Conservation (phyloP, 2,888 invertebrate genomes). For the Ashinkailepas kermadecensis region DNA sequence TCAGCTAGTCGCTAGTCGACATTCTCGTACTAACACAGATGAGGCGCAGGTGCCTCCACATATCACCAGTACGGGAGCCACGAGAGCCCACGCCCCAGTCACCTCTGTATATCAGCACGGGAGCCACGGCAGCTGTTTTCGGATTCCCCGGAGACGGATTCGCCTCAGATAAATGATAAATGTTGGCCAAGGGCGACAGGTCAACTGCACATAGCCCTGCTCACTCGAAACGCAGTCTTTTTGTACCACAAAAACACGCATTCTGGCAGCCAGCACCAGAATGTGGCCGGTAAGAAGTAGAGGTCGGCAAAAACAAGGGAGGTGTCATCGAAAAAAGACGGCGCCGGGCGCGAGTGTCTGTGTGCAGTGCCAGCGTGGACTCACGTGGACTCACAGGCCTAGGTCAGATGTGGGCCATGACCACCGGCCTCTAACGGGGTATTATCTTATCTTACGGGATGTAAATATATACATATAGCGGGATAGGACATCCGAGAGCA, state of each 20-base stretch:
- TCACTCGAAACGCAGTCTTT: neutral
- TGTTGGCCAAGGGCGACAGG: neutral
- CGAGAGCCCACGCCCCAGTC: neutral
- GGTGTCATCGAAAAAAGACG: constrained; percentile 6
- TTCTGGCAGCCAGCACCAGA: neutral
- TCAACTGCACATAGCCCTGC: neutral
- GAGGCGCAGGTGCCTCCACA: too few relatives aligned
- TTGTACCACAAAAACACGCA: neutral
- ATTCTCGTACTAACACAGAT: too few relatives aligned
- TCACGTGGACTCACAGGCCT: too few relatives aligned
- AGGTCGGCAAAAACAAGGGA: neutral
- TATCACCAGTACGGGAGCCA: too few relatives aligned
- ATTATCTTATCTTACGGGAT: too few relatives aligned
- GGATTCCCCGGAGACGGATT: neutral
- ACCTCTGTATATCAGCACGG: neutral
- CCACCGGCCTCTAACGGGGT: too few relatives aligned
- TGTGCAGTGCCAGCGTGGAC: too few relatives aligned
- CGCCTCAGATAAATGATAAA: neutral
- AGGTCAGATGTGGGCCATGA: too few relatives aligned
- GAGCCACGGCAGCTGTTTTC: neutral
- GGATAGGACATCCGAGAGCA: too few relatives aligned
- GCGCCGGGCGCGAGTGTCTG: too few relatives aligned
- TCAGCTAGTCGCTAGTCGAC: too few relatives aligned
- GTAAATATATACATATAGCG: too few relatives aligned
- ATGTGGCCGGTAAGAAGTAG: neutral